Base-by-base conservation (phyloP, 2,113 vertebrate genomes). In the Coptodon bakossiorum region DNA sequence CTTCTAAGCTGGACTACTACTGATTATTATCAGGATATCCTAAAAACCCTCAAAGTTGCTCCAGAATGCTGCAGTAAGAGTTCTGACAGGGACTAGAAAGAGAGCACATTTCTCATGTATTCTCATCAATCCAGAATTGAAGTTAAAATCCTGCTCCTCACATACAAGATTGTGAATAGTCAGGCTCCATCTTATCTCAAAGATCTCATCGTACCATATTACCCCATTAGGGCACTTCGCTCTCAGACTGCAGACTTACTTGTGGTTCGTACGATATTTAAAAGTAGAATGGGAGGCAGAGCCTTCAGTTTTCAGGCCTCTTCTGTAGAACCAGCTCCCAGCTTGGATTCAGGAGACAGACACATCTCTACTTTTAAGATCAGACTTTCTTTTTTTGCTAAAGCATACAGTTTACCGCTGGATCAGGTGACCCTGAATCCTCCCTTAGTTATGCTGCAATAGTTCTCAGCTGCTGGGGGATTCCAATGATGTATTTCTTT, bases 351-450 rank as follows among this genome's bases (percentile, higher is more conserved):
- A 3, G 61, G 31, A 66, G 17, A 66, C 61, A 66, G 61, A 66
- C 17, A 66, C 61, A 11, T 66, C 0, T 66, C 3, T 66, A 12
- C 0, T 36, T 66, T 0, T n/a, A 36, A 5, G 59, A 63, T 63
- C 9, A 36, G 31, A 36, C 31, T 63, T 12, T 36, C 59, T 34
- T 38, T 66, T 38, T 66, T 2, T 66, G 10, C 31, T 38, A 66
- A 38, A 38, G 0, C 6, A 0, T 38, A 12, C 19, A 1, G 61
- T 66, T 66, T 38, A 7, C 3, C 7, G 31, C 61, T 66, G 61
- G 31, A 36, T 38, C 61, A 66, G 31, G 31, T 2, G 61, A 66
- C 31, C 61, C 61, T n/a, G 10, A 38, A n/a, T 38, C 61, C 34
- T 2, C 31, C 61, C 17, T 66, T 66, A 38, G 31, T 66, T 66